phyloP scores from a whole-genome alignment of 2,113 vertebrate genomes.

The Haemorhous mexicanus region DNA sequence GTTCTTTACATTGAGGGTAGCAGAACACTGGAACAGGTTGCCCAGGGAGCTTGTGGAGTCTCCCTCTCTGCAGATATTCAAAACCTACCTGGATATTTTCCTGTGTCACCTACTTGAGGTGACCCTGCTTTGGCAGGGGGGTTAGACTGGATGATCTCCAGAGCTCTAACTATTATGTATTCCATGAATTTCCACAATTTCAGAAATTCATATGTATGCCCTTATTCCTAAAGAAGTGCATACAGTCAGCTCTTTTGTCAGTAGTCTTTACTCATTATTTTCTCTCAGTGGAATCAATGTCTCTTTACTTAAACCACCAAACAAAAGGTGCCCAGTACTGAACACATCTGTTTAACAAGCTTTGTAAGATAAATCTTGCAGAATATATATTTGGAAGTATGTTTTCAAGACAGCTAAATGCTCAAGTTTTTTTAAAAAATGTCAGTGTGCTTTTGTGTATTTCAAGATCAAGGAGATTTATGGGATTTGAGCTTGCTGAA shows the following conservation, averaged over 20 bases:
- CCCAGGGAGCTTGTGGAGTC: fast-evolving
- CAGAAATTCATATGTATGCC: background rate
- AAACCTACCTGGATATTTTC: background rate
- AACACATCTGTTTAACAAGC: slow-evolving; percentile 17
- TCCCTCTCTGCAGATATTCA: background rate
- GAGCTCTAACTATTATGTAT: background rate
- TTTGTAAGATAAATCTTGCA: slow-evolving; percentile 10
- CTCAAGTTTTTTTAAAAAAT: background rate
- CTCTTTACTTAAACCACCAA: slow-evolving; percentile 17
- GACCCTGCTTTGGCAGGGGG: background rate
- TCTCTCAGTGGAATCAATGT: background rate
- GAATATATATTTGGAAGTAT: slow-evolving; percentile 12
- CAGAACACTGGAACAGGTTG: background rate
- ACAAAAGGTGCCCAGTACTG: background rate
- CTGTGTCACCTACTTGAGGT: background rate
- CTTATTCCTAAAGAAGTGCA: background rate
- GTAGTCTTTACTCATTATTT: background rate
- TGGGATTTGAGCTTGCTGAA: background rate
- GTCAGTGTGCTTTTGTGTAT: slow-evolving; percentile 2
- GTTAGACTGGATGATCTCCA: background rate
- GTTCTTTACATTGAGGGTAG: background rate
- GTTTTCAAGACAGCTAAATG: slow-evolving; percentile 27
- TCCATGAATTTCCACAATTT: background rate
- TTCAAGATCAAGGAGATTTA: slow-evolving; percentile 36
- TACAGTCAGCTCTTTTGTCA: background rate